Evolutionary conservation across 2,113 vertebrate species (phyloP).

Genomic region (Gnathonemus longibarbis): DNA sequence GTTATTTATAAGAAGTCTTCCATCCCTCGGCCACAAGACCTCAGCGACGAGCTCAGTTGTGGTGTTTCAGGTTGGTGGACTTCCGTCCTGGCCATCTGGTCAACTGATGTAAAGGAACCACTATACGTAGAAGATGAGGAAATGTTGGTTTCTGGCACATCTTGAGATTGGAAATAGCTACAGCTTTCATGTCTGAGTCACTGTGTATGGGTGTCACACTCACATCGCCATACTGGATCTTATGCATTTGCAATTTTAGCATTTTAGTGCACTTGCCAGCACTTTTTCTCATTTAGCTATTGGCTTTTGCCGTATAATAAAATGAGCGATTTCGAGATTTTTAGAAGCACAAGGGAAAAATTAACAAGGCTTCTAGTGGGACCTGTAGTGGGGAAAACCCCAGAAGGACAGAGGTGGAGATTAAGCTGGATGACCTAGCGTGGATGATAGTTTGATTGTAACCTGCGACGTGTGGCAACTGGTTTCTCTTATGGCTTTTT

Average conservation of each 20-base stretch:
- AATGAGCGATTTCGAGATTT: background rate
- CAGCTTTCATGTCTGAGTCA: conserved; percentile 28
- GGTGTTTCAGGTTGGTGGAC: conserved; percentile 85
- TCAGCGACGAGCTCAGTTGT: conserved; percentile 79
- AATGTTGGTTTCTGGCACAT: conserved; percentile 56
- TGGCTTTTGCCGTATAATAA: background rate
- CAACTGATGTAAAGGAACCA: conserved; percentile 51
- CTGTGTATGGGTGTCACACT: background rate
- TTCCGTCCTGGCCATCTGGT: conserved; percentile 14
- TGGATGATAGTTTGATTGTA: background rate
- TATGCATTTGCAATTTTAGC: background rate
- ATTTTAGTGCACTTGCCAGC: background rate
- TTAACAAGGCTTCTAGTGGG: background rate
- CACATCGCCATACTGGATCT: background rate
- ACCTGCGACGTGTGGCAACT: background rate
- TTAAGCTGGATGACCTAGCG: background rate
- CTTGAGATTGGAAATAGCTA: conserved; percentile 45
- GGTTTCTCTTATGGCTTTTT: background rate
- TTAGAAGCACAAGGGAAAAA: background rate
- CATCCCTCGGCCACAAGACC: conserved; percentile 70
- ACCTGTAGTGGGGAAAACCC: background rate
- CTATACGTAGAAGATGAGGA: conserved; percentile 58
- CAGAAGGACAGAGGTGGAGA: background rate
- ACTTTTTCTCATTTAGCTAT: background rate
- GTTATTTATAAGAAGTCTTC: conserved; percentile 98